These are phyloP conservation scores for Tetragonula clypearis DNA, from an alignment of 1,140 invertebrate species.

Conservation along the genomic window DNA sequence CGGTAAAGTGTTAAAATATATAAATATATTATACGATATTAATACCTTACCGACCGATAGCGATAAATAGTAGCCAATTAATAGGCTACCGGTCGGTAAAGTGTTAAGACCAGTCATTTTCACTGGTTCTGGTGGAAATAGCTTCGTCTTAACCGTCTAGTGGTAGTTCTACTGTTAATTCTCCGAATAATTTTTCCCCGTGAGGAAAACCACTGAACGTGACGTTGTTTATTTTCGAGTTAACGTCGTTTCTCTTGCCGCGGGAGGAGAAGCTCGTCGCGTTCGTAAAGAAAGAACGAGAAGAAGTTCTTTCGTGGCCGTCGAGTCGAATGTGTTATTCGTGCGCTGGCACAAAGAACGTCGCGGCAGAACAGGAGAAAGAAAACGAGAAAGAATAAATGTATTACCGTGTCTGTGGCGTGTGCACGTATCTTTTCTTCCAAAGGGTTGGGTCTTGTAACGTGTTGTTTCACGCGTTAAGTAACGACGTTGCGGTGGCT, in stretches of 20 bases:
- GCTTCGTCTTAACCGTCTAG: too few relatives aligned
- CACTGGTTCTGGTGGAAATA: too few relatives aligned
- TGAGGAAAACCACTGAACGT: not conserved
- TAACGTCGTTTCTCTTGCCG: not conserved
- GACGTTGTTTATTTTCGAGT: not conserved
- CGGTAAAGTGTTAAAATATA: too few relatives aligned
- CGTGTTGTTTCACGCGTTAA: not conserved
- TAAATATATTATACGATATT: too few relatives aligned
- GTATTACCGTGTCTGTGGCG: not conserved
- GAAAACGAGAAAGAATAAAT: not conserved
- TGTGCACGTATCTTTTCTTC: not conserved
- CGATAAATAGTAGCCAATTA: too few relatives aligned
- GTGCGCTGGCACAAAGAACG: not conserved
- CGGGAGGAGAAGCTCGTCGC: not conserved
- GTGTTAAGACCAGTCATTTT: too few relatives aligned
- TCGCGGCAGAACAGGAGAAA: not conserved
- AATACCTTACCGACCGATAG: too few relatives aligned
- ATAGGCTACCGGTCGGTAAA: too few relatives aligned
- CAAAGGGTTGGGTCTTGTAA: not conserved
- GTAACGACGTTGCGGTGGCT: not conserved
- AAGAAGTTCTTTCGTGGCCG: conserved; percentile 1
- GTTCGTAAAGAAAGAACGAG: conserved; percentile 8
- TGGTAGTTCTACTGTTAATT: not conserved
- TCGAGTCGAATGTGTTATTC: not conserved
- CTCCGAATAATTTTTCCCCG: not conserved